A percentile compares a stretch with the other conserved stretches of the same genome.
Conservation (phyloP, 2,113 vertebrate genomes). For the Anser cygnoides region DNA sequence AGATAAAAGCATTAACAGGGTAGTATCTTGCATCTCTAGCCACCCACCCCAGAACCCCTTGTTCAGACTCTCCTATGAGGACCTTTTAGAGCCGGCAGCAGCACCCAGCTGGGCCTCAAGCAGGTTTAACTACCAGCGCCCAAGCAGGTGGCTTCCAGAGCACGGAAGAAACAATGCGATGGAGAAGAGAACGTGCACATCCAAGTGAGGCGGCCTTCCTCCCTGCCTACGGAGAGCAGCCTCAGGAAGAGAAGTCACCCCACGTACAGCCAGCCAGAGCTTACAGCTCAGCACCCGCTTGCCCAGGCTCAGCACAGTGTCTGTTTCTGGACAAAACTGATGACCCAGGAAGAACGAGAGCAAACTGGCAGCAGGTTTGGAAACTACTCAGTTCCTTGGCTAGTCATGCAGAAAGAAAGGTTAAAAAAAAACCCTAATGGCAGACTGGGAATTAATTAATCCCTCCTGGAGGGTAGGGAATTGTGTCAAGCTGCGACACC, state of each 20-base stretch:
- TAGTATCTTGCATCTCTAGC: accelerated
- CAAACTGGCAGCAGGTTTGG: not conserved
- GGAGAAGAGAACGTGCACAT: accelerated
- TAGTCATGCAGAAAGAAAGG: not conserved
- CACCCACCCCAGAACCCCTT: accelerated
- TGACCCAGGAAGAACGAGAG: not conserved
- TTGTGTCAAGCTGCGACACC: not conserved
- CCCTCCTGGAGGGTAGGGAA: accelerated
- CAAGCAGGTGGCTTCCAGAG: accelerated
- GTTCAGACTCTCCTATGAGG: not conserved
- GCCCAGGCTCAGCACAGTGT: not conserved
- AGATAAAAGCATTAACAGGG: not conserved
- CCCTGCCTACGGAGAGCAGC: not conserved
- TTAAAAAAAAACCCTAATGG: not conserved
- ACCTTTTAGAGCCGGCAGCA: too few species aligned
- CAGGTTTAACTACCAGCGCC: accelerated
- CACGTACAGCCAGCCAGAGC: not conserved
- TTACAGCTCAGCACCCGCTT: accelerated
- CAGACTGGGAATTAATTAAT: not conserved
- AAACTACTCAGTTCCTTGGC: accelerated
- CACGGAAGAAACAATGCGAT: not conserved
- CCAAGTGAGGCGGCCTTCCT: not conserved
- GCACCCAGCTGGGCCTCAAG: not conserved
- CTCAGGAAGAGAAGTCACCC: not conserved
- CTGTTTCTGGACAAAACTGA: not conserved